Conservation (phyloP, 35 echinoderm and acorn worm genomes). For the Stichopus chloronotus region DNA sequence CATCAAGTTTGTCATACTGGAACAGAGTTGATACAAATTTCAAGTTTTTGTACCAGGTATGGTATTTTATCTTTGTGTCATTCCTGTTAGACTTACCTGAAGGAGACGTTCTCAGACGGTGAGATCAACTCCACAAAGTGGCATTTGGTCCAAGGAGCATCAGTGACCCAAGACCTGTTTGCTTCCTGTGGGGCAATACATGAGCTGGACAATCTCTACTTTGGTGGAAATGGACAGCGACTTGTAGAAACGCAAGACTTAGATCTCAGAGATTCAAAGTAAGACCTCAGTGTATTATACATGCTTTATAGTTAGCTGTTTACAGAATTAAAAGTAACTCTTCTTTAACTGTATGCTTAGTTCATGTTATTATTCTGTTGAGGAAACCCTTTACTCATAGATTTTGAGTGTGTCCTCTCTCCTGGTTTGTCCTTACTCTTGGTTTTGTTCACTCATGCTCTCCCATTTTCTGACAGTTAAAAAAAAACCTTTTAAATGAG, state of each 20-base stretch:
- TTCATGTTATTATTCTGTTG: too few relatives aligned
- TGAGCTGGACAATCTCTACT: conserved; percentile 79
- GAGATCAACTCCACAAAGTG: conserved; percentile 53
- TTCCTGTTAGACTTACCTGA: conserved; percentile 33
- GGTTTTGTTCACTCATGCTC: too few relatives aligned
- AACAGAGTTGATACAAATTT: too few relatives aligned
- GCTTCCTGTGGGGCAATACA: conserved; percentile 67
- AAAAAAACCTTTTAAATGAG: too few relatives aligned
- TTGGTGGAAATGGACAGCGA: conserved; percentile 72
- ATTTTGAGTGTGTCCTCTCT: too few relatives aligned
- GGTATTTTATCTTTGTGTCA: too few relatives aligned
- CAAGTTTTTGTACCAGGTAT: too few relatives aligned
- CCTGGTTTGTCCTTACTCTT: too few relatives aligned
- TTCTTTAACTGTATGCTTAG: neutral
- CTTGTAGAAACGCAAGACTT: conserved; percentile 73
- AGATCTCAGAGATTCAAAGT: neutral
- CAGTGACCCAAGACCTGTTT: conserved; percentile 15
- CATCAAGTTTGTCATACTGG: too few relatives aligned
- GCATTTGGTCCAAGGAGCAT: conserved; percentile 80
- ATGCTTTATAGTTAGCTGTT: neutral
- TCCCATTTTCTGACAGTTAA: too few relatives aligned
- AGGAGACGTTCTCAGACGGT: conserved; percentile 64
- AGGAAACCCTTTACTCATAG: too few relatives aligned
- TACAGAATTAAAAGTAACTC: neutral
- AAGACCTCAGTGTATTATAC: neutral